phyloP scores from a whole-genome alignment of 1,140 invertebrate species.

The Camponotus floridanus region DNA sequence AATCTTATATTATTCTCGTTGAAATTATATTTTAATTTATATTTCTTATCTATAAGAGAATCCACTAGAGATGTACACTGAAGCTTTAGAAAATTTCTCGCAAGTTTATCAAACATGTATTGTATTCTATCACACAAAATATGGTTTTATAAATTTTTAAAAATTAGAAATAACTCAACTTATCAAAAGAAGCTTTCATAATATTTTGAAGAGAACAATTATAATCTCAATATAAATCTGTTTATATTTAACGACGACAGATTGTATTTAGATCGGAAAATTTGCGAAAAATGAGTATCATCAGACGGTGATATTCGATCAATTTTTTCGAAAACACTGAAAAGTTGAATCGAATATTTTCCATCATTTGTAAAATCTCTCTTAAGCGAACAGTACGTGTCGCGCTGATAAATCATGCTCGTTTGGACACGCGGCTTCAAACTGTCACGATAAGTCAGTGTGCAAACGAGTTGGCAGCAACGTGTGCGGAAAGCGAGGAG shows the following conservation, averaged over 20 bases:
- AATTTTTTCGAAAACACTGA: background rate
- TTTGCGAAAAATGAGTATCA: background rate
- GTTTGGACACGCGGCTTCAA: constrained; percentile 28
- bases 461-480: constrained; percentile 42
- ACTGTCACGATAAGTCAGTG: constrained; percentile 12
- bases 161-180: background rate
- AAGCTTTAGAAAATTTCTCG: no score
- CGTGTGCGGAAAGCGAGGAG: constrained; percentile 35
- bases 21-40: background rate
- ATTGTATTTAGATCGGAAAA: background rate
- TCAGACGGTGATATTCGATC: background rate
- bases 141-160: background rate
- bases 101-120: no score
- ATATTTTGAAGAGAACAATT: no score
- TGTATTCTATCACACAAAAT: no score
- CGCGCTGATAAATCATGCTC: constrained; percentile 34
- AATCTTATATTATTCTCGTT: background rate
- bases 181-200: background rate
- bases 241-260: background rate
- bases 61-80: no score
- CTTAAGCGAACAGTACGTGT: background rate
- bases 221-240: no score
- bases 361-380: constrained; percentile 31
- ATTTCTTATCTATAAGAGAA: no score
- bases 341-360: background rate